Percentiles rank a stretch among this genome's conserved stretches.
Evolutionary conservation across 2,888 invertebrate genomes (phyloP).

Genomic region (Palloptera scutellata): DNA sequence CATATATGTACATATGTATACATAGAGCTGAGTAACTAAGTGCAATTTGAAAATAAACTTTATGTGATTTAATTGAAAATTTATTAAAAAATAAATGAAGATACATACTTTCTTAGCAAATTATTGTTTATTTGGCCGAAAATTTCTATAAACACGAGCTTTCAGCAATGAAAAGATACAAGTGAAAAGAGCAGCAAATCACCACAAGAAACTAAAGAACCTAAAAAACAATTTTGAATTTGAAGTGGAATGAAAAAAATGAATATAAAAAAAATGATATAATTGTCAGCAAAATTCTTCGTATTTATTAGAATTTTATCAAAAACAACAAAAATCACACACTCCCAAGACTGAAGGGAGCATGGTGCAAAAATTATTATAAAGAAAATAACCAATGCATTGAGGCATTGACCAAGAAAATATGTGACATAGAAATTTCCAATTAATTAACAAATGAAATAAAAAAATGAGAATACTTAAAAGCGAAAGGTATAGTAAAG

Average conservation of each 20-base stretch:
- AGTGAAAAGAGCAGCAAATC: background rate
- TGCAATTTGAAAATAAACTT: background rate
- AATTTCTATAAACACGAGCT: background rate
- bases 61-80: background rate
- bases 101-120: background rate
- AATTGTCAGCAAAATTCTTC: too few species aligned
- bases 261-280: too few species aligned
- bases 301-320: too few species aligned
- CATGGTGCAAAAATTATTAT: too few species aligned
- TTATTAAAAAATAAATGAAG: background rate
- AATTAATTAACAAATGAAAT: background rate
- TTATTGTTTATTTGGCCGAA: background rate
- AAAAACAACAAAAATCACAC: too few species aligned
- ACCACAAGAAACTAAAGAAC: background rate
- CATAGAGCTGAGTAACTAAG: background rate
- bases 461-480: background rate
- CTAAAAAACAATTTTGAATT: too few species aligned
- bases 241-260: too few species aligned
- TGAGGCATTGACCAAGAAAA: too few species aligned
- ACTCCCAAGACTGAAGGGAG: too few species aligned
- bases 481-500: constrained; percentile 4
- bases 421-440: too few species aligned
- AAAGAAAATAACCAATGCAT: too few species aligned
- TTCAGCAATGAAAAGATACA: too few species aligned
- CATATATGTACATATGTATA: constrained; percentile 13